Evolutionary conservation across 2,888 invertebrate genomes (phyloP), one percentile per base, ranked within the genome.

Genomic region (Rotaria macrura): DNA sequence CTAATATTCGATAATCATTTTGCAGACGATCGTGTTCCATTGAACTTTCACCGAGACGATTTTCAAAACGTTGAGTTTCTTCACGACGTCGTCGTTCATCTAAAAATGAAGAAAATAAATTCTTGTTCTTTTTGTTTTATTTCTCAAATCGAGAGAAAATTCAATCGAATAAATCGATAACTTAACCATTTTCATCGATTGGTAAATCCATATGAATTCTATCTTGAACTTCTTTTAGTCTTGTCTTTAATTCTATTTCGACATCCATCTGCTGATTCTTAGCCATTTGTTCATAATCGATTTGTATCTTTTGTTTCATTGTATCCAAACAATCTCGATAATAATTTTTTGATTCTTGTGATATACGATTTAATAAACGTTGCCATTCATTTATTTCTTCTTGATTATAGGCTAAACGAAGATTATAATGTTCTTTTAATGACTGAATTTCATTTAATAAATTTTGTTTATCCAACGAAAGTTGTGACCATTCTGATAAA

Each of bases 261-360:
- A 79, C 14, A 43, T 79, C 79, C 20, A 43, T 40, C n/a, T 79
- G 79, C 43, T 79, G 79, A 14, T 79, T n/a, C n/a, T 79, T 79
- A 9, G 79, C 79, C 79, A 79, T 79, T 79, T 79, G 79, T 43
- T 79, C 79, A 79, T 79, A 79, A 79, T 79, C 79, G 7, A 43
- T 79, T 25, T 79, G 43, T 43, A 79, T 79, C 43, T 79, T 17
- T 79, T 79, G 79, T 43, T 79, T 79, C 25, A 79, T 79, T 14
- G 79, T 79, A n/a, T 79, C 79, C 43, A 79, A 43, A 43, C 43
- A 79, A 43, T 79, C 79, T 43, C 43, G 40, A 79, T 79, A 79
- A 43, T 79, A 79, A 43, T 79, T 79, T 43, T 79, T 79, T n/a
- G 79, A 79, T 43, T 79, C 79, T n/a, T 79, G 79, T 43, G 79